Percentiles rank a stretch among this genome's conserved stretches.
Conservation (phyloP, 2,888 invertebrate genomes). For the Agrochola lychnidis region DNA sequence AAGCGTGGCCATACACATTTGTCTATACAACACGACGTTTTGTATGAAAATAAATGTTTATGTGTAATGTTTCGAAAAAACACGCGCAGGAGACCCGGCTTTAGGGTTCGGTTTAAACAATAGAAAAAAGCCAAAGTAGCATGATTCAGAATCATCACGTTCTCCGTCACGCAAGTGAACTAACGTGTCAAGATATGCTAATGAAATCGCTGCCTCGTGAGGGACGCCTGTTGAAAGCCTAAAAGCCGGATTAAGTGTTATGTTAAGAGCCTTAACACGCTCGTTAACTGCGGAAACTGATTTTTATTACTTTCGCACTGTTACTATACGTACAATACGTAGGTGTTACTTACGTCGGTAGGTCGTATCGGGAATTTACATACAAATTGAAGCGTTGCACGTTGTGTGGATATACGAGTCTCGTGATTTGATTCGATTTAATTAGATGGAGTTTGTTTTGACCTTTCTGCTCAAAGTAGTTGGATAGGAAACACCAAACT, state of each 20-base stretch:
- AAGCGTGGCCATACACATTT: no score
- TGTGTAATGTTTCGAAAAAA: no score
- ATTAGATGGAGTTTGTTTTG: conserved; percentile 3
- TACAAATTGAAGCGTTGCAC: conserved; percentile 55
- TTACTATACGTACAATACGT: conserved; percentile 14
- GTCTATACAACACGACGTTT: no score
- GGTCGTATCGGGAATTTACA: conserved; percentile 50
- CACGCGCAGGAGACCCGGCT: no score
- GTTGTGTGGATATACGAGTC: conserved; percentile 3
- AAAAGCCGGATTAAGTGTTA: conserved; percentile 68
- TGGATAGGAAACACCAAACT: background rate
- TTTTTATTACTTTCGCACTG: conserved; percentile 61
- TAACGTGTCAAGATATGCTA: conserved; percentile 66
- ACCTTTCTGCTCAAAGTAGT: no score
- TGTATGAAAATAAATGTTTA: no score
- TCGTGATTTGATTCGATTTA: conserved; percentile 22
- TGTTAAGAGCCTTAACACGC: conserved; percentile 68
- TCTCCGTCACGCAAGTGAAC: conserved; percentile 34
- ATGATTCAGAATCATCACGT: conserved; percentile 26
- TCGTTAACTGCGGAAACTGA: conserved; percentile 67
- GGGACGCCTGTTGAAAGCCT: conserved; percentile 56
- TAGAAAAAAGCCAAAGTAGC: background rate
- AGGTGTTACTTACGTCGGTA: conserved; percentile 7
- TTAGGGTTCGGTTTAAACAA: no score
- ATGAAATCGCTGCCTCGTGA: conserved; percentile 66